A percentile compares a stretch with the other conserved stretches of the same genome.
Evolutionary conservation across 2,888 invertebrate genomes (phyloP).

Genomic region (Drosophila tripunctata): DNA sequence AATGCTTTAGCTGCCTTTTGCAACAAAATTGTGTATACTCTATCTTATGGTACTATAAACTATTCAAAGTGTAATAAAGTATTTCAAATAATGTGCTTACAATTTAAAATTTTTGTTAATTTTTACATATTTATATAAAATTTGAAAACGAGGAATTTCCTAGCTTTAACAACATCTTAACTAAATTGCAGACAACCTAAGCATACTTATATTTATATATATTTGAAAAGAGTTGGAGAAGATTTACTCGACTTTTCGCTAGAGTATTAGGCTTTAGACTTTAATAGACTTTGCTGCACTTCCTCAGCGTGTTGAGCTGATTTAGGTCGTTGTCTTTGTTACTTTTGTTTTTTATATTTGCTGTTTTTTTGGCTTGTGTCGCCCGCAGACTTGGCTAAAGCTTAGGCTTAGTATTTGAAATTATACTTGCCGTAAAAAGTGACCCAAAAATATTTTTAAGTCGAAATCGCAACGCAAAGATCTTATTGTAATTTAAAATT

Average conservation of each 20-base stretch:
- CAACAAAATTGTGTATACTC: background rate
- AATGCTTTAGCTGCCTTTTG: slow-evolving; percentile 1
- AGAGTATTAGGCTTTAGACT: slow-evolving; percentile 24
- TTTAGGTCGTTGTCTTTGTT: slow-evolving; percentile 45
- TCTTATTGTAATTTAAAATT: slow-evolving; percentile 28
- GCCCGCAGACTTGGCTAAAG: slow-evolving; percentile 30
- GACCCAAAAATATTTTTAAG: slow-evolving; percentile 17
- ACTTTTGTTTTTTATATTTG: slow-evolving; percentile 50
- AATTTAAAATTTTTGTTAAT: background rate
- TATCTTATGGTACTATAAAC: background rate
- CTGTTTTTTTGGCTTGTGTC: slow-evolving; percentile 43
- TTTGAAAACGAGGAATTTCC: no score
- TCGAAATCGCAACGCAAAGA: slow-evolving; percentile 3
- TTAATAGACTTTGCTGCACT: background rate
- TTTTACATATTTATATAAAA: background rate
- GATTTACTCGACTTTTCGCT: background rate
- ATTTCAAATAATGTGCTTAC: background rate
- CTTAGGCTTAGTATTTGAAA: slow-evolving; percentile 13
- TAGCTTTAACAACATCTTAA: no score
- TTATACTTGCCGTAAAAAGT: slow-evolving; percentile 26
- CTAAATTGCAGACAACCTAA: no score
- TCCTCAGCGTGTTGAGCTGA: slow-evolving; percentile 18
- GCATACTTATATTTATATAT: no score
- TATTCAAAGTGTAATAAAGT: no score
- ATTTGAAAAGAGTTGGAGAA: background rate